Evolutionary conservation across 2,797 vertebrate genomes (phyloP).

Genomic region (Falco columbarius): DNA sequence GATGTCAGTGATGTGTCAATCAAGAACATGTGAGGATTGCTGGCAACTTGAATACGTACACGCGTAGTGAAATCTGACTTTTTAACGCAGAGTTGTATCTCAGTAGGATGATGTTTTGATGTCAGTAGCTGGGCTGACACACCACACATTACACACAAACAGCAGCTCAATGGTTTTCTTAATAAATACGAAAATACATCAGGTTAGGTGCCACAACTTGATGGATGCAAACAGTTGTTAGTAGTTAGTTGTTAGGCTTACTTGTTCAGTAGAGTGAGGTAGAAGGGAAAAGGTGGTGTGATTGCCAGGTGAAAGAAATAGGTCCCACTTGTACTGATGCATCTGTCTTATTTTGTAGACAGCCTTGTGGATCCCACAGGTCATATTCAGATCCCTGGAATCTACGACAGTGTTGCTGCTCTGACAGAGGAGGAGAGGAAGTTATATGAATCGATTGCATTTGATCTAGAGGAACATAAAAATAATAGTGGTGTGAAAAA

Average conservation of each 20-base stretch:
- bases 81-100: neutral
- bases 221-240: neutral
- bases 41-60: neutral
- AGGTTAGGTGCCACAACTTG: neutral
- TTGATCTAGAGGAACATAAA: conserved; percentile 84
- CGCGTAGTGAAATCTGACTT: rapidly evolving
- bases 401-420: conserved; percentile 83
- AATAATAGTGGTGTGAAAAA: conserved; percentile 77
- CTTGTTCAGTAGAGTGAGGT: neutral
- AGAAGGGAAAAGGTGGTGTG: neutral
- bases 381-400: conserved; percentile 87
- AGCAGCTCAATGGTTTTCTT: neutral
- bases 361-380: conserved; percentile 88
- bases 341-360: conserved; percentile 68
- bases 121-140: neutral
- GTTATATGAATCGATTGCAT: conserved; percentile 83
- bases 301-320: neutral
- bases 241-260: neutral
- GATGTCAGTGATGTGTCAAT: neutral
- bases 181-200: neutral
- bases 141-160: neutral
- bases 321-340: neutral
- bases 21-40: neutral
- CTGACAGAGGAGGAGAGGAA: conserved; percentile 85
- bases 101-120: neutral